These are phyloP conservation scores for Physella acuta DNA, from an alignment of 1,140 invertebrate species.

Conservation along the genomic window DNA sequence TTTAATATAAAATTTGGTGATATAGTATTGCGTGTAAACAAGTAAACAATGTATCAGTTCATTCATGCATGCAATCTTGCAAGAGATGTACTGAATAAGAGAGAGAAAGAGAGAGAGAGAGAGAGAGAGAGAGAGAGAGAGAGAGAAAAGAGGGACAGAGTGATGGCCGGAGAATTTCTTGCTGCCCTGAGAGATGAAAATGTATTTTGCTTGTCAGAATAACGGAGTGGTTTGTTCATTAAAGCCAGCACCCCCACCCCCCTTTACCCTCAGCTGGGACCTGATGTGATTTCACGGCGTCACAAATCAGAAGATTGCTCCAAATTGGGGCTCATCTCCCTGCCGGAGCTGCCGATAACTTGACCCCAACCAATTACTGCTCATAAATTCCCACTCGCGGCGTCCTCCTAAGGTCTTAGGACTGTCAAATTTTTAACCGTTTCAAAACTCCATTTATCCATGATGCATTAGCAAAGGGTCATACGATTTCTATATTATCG, in stretches of 20 bases:
- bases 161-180: neutral
- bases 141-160: neutral
- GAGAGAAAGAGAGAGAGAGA: conserved; percentile 1
- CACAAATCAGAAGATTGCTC: neutral
- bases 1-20: neutral
- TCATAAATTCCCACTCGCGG: neutral
- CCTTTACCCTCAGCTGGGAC: neutral
- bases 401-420: too few relatives aligned
- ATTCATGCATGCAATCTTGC: neutral
- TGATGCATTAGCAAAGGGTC: too few relatives aligned
- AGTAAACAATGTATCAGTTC: neutral
- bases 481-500: too few relatives aligned
- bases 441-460: too few relatives aligned
- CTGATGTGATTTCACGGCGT: neutral
- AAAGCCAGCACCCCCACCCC: neutral
- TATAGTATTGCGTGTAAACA: neutral
- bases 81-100: too few relatives aligned
- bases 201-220: neutral
- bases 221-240: neutral
- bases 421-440: too few relatives aligned
- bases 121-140: conserved; percentile 20
- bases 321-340: too few relatives aligned
- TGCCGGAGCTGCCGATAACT: neutral
- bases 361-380: neutral
- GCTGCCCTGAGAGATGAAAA: too few relatives aligned